Evolutionary conservation across 2,888 invertebrate genomes (phyloP), one percentile per base, ranked within the genome.

Genomic region (Drosophila vallismaia): DNA sequence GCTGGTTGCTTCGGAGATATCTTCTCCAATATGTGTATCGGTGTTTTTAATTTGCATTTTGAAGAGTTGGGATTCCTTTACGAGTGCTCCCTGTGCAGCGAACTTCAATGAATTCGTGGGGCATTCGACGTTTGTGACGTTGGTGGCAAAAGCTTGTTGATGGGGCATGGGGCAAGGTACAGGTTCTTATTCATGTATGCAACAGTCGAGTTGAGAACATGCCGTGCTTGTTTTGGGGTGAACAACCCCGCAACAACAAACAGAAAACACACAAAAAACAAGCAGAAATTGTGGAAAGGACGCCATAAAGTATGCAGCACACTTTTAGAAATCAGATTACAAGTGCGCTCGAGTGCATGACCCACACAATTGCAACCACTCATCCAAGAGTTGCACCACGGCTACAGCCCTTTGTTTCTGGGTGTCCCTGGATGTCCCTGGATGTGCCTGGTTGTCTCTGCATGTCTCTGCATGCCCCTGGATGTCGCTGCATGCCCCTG

Each of bases 291-390:
- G 26, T 38, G 42, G 38, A 40, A 29, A 48, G 50, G 70, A 58
- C 77, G 70, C 68, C 80, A 62, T 58, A 77, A 77, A 77, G 79
- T 76, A 82, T 74, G 83, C 83, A 85, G 74, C 72, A 76, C 74
- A 76, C 70, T 82, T 85, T 74, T 62, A 74, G 70, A 76, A 85
- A 82, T 85, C 83, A 58, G 83, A 85, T 82, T 79, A 82, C 72
- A 77, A 85, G 74, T 57, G 72, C 66, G 50, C 82, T 77, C 67
- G 70, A 82, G 83, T 77, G 79, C 76, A 77, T 72, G 76, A 70
- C 72, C 67, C 81, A 83, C 72, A 60, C 72, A 53, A 53, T 56
- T 36, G 50, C 46, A 33, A 12, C 24, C 33, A 29, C 44, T 69
- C 51, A 33, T 44, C 14, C 19, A n/a, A 6, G 10, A 29, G 57